These are phyloP conservation scores for Petrocephalus zakoni DNA, from an alignment of 2,113 vertebrate species.

Conservation along the genomic window DNA sequence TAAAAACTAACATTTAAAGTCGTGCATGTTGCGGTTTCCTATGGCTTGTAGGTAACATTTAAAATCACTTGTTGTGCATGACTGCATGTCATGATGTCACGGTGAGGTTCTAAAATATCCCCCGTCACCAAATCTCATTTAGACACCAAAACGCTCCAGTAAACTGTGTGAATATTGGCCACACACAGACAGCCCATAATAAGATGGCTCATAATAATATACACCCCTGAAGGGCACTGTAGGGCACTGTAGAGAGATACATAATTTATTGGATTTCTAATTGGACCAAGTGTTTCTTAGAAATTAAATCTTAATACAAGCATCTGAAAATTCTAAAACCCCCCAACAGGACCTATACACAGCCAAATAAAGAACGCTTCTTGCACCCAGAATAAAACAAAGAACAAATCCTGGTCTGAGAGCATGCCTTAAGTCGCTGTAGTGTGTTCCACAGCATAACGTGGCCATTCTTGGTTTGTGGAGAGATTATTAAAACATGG, in stretches of 20 bases:
- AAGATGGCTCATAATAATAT: neutral
- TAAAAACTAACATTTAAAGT: neutral
- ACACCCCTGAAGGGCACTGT: neutral
- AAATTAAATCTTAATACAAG: neutral
- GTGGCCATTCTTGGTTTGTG: neutral
- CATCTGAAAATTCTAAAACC: neutral
- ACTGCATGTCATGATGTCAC: neutral
- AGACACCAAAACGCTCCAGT: neutral
- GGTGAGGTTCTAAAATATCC: neutral
- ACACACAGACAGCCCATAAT: neutral
- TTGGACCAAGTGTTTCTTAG: neutral
- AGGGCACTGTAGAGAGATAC: neutral
- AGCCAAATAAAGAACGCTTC: neutral
- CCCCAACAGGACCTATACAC: neutral
- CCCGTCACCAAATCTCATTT: neutral
- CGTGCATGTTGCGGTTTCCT: neutral
- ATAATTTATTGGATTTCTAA: neutral
- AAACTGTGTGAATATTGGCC: neutral
- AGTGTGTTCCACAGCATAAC: neutral
- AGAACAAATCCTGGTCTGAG: neutral
- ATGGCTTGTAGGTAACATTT: neutral
- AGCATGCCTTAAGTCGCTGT: neutral
- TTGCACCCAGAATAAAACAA: neutral
- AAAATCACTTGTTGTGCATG: neutral
- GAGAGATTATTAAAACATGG: neutral